A percentile compares a stretch with the other conserved stretches of the same genome.
These are phyloP conservation scores for Pelosia muscerda DNA, from an alignment of 2,888 invertebrate species.

Conservation along the genomic window DNA sequence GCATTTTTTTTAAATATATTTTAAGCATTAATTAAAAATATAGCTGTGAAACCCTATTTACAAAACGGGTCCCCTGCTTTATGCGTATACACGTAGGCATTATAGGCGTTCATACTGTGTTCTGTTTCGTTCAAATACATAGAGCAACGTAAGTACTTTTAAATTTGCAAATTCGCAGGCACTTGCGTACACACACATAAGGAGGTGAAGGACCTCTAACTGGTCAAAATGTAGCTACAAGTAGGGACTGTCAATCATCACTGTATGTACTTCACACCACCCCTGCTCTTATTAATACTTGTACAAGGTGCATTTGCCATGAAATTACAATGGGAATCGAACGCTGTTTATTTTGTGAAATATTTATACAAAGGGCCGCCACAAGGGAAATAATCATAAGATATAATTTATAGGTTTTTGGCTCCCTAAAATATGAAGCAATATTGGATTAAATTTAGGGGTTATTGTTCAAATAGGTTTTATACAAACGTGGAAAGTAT, in stretches of 20 bases:
- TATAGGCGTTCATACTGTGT: neutral
- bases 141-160: neutral
- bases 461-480: conserved; percentile 17
- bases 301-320: conserved; percentile 50
- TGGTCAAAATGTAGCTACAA: neutral
- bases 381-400: conserved; percentile 42
- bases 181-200: neutral
- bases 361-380: conserved; percentile 62
- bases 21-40: neutral
- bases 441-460: conserved; percentile 26
- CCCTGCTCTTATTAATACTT: conserved; percentile 55
- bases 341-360: conserved; percentile 64
- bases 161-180: neutral
- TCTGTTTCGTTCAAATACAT: neutral
- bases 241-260: neutral
- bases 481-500: conserved; percentile 5
- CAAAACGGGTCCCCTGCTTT: neutral
- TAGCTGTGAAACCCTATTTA: neutral
- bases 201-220: neutral
- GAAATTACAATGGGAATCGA: conserved; percentile 67
- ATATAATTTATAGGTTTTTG: conserved; percentile 34
- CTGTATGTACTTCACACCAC: conserved; percentile 53
- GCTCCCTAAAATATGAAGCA: conserved; percentile 26
- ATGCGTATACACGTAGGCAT: neutral
- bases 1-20: too few relatives aligned